A percentile compares a stretch with the other conserved stretches of the same genome.
Conservation (phyloP, 2,797 vertebrate species). For the Paedocypris micromegethes region DNA sequence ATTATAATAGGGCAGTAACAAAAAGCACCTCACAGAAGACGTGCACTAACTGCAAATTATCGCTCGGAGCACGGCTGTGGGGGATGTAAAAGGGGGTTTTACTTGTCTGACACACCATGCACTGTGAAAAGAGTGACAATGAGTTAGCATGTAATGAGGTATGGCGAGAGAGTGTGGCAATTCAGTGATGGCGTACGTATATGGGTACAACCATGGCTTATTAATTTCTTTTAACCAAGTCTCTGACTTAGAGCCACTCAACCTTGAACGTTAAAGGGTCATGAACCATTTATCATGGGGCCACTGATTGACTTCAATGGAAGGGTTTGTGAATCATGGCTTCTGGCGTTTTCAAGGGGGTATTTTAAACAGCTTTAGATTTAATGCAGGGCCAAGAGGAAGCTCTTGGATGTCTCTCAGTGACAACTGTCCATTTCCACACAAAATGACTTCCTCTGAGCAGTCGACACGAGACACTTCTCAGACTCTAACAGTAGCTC, state of each 20-base stretch:
- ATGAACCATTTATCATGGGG: conserved; percentile 36
- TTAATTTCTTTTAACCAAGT: conserved; percentile 34
- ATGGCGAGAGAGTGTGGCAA: conserved; percentile 22
- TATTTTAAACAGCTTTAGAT: conserved; percentile 11
- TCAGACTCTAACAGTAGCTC: not conserved
- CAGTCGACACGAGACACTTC: conserved; percentile 1
- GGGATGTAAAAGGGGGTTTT: conserved; percentile 19
- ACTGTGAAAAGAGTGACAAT: conserved; percentile 32
- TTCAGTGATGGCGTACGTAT: conserved; percentile 40
- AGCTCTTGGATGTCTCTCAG: conserved; percentile 4
- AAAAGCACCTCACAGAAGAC: conserved; percentile 25
- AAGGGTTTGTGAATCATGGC: conserved; percentile 20
- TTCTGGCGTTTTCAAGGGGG: conserved; percentile 11
- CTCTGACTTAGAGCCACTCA: conserved; percentile 14
- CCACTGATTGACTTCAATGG: conserved; percentile 19
- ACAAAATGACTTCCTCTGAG: not conserved
- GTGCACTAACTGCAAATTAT: conserved; percentile 42
- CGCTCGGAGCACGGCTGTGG: conserved; percentile 24
- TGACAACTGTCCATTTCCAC: conserved; percentile 14
- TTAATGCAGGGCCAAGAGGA: conserved; percentile 3
- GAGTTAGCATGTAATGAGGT: conserved; percentile 41
- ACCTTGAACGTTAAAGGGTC: conserved; percentile 27
- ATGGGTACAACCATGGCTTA: conserved; percentile 36
- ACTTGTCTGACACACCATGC: conserved; percentile 7
- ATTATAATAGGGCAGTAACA: conserved; percentile 38